Percentiles rank a stretch among this genome's conserved stretches.
Conservation (phyloP, 1,140 invertebrate genomes). For the Augochlora pura region DNA sequence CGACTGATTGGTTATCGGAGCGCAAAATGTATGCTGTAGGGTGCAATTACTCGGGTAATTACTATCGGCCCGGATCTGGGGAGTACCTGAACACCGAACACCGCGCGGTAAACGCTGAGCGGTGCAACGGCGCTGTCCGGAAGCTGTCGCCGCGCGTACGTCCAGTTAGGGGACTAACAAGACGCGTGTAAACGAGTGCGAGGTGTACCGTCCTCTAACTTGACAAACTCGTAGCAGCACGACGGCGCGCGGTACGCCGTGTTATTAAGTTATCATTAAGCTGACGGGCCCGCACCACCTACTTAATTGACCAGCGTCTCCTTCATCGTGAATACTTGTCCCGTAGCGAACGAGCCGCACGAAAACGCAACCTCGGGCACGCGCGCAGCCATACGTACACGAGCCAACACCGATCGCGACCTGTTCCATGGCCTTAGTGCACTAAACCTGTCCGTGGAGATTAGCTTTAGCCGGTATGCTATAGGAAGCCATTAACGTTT, state of each 20-base stretch:
- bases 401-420: too few relatives aligned
- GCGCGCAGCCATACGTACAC: background rate
- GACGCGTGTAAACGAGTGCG: background rate
- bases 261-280: constrained; percentile 31
- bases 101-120: background rate
- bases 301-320: background rate
- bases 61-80: too few relatives aligned
- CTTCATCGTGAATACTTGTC: background rate
- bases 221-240: constrained; percentile 16
- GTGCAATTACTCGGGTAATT: too few relatives aligned
- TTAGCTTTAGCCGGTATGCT: background rate
- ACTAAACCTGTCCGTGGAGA: constrained; percentile 1
- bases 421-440: too few relatives aligned
- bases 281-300: background rate
- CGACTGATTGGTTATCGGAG: too few relatives aligned
- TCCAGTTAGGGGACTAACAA: constrained; percentile 1
- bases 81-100: too few relatives aligned
- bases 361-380: too few relatives aligned
- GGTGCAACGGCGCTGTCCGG: background rate
- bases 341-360: background rate
- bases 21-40: too few relatives aligned
- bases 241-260: background rate
- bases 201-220: background rate
- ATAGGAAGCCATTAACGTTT: constrained; percentile 10
- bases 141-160: background rate